phyloP scores from a whole-genome alignment of 1,140 invertebrate genomes.

The Olivierus martensii region DNA sequence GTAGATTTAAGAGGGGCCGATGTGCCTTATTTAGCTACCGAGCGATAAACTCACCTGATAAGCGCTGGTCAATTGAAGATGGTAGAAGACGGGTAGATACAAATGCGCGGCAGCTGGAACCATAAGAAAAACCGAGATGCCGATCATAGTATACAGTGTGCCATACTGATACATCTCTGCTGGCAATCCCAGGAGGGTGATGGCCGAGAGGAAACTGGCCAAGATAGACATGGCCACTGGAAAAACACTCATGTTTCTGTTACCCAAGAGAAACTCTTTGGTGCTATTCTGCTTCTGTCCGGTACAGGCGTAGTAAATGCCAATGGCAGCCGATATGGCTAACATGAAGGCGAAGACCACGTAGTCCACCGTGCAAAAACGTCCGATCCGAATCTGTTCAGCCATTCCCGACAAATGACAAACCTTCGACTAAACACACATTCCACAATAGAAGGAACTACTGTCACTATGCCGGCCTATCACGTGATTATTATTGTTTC shows the following conservation, averaged over 20 bases:
- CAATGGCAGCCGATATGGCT: constrained; percentile 40
- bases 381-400: no score
- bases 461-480: no score
- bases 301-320: constrained; percentile 65
- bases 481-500: no score
- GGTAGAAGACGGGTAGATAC: constrained; percentile 79
- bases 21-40: no score
- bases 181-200: constrained; percentile 72
- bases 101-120: constrained; percentile 63
- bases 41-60: constrained; percentile 52
- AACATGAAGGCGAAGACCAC: constrained; percentile 42
- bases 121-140: constrained; percentile 54
- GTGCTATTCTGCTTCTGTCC: constrained; percentile 71
- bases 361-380: constrained; percentile 38
- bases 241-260: constrained; percentile 51
- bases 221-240: constrained; percentile 72
- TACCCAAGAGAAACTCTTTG: no score
- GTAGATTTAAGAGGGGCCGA: no score
- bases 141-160: constrained; percentile 65
- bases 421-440: no score
- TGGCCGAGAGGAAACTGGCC: constrained; percentile 84
- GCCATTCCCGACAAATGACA: no score
- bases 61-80: constrained; percentile 65
- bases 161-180: constrained; percentile 70
- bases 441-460: no score